phyloP scores from a whole-genome alignment of 2,113 vertebrate genomes.

The Clarias magur region DNA sequence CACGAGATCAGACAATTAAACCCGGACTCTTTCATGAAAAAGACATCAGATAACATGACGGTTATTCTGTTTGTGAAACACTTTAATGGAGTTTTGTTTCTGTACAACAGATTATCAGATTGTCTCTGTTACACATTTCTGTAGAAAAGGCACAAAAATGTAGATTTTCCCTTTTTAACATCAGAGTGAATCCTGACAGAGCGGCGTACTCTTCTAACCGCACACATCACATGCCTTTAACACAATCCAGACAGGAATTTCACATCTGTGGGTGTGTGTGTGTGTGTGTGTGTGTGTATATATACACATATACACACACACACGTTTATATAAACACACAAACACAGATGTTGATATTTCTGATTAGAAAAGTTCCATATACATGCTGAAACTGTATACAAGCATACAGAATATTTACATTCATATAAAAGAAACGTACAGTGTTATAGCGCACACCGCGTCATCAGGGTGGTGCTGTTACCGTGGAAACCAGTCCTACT shows the following conservation, averaged over 20 bases:
- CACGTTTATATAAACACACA: slow-evolving; percentile 62
- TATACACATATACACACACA: slow-evolving; percentile 68
- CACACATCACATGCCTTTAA: slow-evolving; percentile 83
- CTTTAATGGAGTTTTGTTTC: slow-evolving; percentile 92
- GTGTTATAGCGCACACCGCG: slow-evolving; percentile 55
- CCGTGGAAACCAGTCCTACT: background rate
- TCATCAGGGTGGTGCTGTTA: background rate
- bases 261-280: slow-evolving; percentile 59
- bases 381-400: slow-evolving; percentile 80
- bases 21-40: background rate
- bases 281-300: background rate
- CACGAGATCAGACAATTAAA: background rate
- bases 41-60: background rate
- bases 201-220: slow-evolving; percentile 78
- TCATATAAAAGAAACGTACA: slow-evolving; percentile 76
- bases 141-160: slow-evolving; percentile 97
- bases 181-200: slow-evolving; percentile 84
- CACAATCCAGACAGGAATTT: slow-evolving; percentile 55
- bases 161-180: slow-evolving; percentile 77
- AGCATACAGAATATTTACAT: slow-evolving; percentile 85
- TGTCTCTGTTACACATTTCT: slow-evolving; percentile 95
- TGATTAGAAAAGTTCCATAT: slow-evolving; percentile 73
- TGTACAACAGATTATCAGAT: slow-evolving; percentile 91
- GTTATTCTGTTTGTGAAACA: slow-evolving; percentile 63
- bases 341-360: slow-evolving; percentile 57